Percentiles rank a stretch among this genome's conserved stretches.
Evolutionary conservation across 2,888 invertebrate genomes (phyloP).

Genomic region (Copidosoma aretas): DNA sequence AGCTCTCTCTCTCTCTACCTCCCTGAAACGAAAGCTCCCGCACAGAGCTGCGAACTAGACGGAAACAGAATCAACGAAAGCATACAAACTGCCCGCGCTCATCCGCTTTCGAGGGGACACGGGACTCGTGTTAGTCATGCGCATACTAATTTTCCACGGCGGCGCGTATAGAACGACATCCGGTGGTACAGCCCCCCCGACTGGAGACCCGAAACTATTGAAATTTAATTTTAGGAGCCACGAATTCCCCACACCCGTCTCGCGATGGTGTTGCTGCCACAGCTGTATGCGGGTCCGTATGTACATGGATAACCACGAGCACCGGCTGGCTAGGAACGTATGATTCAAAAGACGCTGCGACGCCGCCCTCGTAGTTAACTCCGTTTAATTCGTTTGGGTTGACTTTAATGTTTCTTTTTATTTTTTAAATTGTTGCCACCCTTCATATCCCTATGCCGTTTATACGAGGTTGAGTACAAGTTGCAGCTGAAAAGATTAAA

Average conservation of each 20-base stretch:
- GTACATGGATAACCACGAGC: background rate
- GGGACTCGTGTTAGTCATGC: conserved; percentile 22
- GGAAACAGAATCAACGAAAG: conserved; percentile 21
- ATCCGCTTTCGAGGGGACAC: background rate
- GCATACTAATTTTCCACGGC: conserved; percentile 28
- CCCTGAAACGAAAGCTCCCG: background rate
- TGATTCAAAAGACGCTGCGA: background rate
- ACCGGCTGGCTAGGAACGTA: background rate
- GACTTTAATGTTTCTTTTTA: background rate
- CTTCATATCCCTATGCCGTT: too few species aligned
- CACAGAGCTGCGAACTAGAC: background rate
- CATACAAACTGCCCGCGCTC: conserved; percentile 15
- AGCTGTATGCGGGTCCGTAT: background rate
- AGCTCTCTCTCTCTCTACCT: too few species aligned
- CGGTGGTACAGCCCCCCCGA: conserved; percentile 6
- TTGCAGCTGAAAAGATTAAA: too few species aligned
- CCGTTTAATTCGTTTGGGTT: background rate
- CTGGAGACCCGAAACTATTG: conserved; percentile 14
- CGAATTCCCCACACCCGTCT: background rate
- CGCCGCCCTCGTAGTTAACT: background rate
- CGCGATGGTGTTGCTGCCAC: background rate
- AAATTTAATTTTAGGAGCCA: conserved; percentile 25
- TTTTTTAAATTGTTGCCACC: too few species aligned
- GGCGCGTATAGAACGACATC: conserved; percentile 16
- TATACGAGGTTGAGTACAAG: too few species aligned